These are phyloP conservation scores for Pseudomyrmex pallidus DNA, from an alignment of 1,140 invertebrate species.

Conservation along the genomic window DNA sequence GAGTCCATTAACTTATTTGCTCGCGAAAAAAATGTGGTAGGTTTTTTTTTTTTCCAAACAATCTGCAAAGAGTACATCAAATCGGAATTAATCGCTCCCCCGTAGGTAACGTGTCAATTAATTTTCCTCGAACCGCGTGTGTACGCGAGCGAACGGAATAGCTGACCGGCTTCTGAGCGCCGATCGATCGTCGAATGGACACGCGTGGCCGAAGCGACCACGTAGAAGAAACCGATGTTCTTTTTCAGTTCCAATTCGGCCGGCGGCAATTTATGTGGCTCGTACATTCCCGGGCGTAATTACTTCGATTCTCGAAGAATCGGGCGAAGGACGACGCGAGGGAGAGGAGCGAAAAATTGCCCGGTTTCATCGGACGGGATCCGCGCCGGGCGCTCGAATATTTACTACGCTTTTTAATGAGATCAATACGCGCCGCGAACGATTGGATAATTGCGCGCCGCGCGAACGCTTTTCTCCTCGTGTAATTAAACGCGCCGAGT, in stretches of 20 bases:
- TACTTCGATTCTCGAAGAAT: constrained; percentile 56
- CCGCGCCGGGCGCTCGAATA: constrained; percentile 32
- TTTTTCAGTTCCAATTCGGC: constrained; percentile 64
- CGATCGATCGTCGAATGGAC: constrained; percentile 42
- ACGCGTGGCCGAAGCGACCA: constrained; percentile 18
- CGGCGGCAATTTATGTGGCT: constrained; percentile 64
- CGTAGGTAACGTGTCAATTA: constrained; percentile 24
- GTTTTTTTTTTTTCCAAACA: no score
- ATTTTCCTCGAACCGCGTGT: neutral
- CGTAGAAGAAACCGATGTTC: constrained; percentile 59
- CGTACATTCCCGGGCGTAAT: constrained; percentile 65
- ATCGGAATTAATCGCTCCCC: neutral
- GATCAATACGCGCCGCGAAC: constrained; percentile 49
- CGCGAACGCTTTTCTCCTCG: constrained; percentile 19
- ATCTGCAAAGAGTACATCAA: no score
- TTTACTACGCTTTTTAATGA: constrained; percentile 60
- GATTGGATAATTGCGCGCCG: constrained; percentile 52
- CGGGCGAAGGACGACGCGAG: constrained; percentile 19
- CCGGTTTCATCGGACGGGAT: constrained; percentile 32
- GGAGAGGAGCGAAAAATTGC: constrained; percentile 7
- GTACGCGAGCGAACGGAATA: constrained; percentile 7
- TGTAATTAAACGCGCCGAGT: constrained; percentile 32
- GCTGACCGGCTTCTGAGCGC: constrained; percentile 4
- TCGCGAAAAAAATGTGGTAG: neutral
- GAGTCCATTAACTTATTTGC: neutral